phyloP scores from a whole-genome alignment of 64 coral and sea anemone genomes.

The Actinia equina region DNA sequence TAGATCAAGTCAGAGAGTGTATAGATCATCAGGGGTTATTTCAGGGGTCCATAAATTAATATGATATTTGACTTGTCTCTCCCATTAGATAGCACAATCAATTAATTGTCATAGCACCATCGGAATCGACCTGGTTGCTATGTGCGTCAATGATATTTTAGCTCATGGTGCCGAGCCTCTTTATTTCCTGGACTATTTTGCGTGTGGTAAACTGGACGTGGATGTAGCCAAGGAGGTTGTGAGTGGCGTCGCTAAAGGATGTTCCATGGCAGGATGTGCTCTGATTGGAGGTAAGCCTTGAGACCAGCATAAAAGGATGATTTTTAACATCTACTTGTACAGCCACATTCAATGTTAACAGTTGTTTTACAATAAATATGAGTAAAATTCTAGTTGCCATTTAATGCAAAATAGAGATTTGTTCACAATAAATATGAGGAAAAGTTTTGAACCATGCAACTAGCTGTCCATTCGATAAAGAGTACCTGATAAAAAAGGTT shows the following conservation, averaged over 20 bases:
- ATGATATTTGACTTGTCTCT: background rate
- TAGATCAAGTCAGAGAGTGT: too few species aligned
- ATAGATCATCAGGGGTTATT: too few species aligned
- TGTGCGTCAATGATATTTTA: constrained; percentile 96
- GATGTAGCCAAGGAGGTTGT: constrained; percentile 73
- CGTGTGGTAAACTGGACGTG: constrained; percentile 64
- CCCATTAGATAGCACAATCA: constrained; percentile 59
- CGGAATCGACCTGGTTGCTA: constrained; percentile 89
- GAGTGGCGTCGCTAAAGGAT: constrained; percentile 64
- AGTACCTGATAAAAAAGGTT: too few species aligned
- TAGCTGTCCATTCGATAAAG: too few species aligned
- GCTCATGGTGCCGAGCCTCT: constrained; percentile 92
- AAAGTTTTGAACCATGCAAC: too few species aligned
- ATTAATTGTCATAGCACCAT: constrained; percentile 68
- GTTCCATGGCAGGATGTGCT: constrained; percentile 85
- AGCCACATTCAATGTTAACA: too few species aligned
- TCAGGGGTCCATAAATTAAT: background rate
- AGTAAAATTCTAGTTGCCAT: too few species aligned
- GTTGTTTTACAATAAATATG: too few species aligned
- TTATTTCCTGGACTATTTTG: constrained; percentile 93
- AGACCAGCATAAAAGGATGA: too few species aligned
- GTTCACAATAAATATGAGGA: too few species aligned
- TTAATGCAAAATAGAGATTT: too few species aligned
- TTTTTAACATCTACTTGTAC: too few species aligned
- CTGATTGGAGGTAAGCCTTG: constrained; percentile 70